Evolutionary conservation across 2,888 invertebrate genomes (phyloP).

Genomic region (Patella ulyssiponensis): DNA sequence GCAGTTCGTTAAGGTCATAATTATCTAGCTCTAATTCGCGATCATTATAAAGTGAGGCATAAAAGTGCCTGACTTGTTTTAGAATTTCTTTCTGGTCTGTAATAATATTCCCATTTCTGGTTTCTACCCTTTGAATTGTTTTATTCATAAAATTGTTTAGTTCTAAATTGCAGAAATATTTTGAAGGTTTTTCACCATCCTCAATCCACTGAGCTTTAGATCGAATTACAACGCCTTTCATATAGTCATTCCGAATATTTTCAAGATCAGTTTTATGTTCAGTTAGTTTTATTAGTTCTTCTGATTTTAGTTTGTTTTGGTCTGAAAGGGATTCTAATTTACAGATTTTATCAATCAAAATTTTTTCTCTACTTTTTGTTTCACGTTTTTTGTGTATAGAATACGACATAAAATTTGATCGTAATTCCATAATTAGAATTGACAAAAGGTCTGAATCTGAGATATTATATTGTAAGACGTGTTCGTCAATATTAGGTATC

Average conservation of each 20-base stretch:
- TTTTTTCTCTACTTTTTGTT: background rate
- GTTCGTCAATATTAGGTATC: background rate
- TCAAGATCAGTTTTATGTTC: background rate
- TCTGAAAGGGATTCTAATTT: background rate
- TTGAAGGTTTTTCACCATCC: background rate
- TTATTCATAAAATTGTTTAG: background rate
- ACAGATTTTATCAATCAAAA: background rate
- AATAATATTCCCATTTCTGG: background rate
- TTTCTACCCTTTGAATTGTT: background rate
- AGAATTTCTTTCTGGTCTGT: background rate
- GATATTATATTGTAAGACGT: background rate
- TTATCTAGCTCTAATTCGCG: background rate
- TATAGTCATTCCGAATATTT: background rate
- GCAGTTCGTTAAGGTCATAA: background rate
- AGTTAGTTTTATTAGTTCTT: too few species aligned
- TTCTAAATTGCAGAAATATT: background rate
- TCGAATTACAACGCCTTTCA: background rate
- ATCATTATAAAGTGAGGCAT: background rate
- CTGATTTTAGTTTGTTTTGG: background rate
- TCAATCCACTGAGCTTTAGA: background rate
- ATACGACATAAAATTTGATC: background rate
- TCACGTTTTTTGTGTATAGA: background rate
- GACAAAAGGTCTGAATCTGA: background rate
- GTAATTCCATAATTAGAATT: background rate
- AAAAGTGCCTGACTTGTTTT: background rate